Base-by-base conservation (phyloP, 2,888 invertebrate species). In the Anoncus sp. region DNA sequence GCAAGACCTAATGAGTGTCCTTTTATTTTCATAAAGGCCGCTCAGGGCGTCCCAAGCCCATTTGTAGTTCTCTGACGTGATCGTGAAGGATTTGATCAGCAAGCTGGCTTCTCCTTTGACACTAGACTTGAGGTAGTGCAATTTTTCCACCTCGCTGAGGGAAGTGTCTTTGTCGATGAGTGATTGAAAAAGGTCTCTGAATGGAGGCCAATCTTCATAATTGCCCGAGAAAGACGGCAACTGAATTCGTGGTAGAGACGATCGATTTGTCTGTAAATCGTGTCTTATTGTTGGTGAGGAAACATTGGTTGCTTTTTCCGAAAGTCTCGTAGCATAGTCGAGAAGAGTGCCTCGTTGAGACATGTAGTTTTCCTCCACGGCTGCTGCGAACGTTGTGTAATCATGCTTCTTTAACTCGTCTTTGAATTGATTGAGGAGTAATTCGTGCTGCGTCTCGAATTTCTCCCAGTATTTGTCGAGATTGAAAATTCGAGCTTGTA, bases 401-500 rank as follows among this genome's bases (percentile, higher is more conserved):
- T 24, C 7, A 22, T 40, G 22, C 22, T 59, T 12, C 5, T 38
- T 22, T n/a, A 59, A 6, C 6, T 20, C 22, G 1, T 2, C 14
- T 20, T 5, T 12, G 27, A 53, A 53, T 27, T 53, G 27, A 12
- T 12, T 27, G 1, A 5, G 12, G 12, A 60, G 40, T 3, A 24
- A 18, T n/a, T 43, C 43, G 43, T 60, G 59, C 20, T 60, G 59
- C 2, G 1, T 43, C n/a, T 60, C 59, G 43, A 60, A 60, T 22
- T 60, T 60, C 16, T 20, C 22, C 59, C 43, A 60, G 43, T 60
- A 60, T 3, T 1, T 40, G 14, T 43, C 40, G n/a, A 43, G 40
- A 18, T 22, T 22, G 2, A 7, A 24, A 12, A 60, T 9, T 14
- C 59, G 18, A n/a, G 59, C 22, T 9, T 60, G 18, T 3, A 60